These are phyloP conservation scores for Decapterus maruadsi DNA, from an alignment of 2,797 vertebrate species.

Conservation along the genomic window DNA sequence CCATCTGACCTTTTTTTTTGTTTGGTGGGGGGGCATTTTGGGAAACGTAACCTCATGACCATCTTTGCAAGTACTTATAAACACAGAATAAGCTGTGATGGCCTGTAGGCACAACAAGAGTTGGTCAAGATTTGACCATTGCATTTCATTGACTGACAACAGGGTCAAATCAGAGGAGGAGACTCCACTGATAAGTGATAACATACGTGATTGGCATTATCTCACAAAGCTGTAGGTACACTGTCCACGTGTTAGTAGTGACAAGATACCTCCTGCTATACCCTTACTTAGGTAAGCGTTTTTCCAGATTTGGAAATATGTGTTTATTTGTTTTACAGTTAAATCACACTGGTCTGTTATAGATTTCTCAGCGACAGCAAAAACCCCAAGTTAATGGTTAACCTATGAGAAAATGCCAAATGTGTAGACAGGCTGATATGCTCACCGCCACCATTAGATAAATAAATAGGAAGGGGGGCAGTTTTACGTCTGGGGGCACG, in stretches of 20 bases:
- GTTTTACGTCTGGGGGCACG: slow-evolving; percentile 14
- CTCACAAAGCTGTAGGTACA: slow-evolving; percentile 57
- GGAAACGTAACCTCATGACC: too few relatives aligned
- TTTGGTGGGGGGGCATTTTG: too few relatives aligned
- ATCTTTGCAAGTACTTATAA: neutral
- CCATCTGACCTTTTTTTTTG: neutral
- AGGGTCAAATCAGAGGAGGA: slow-evolving; percentile 11
- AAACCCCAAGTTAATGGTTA: slow-evolving; percentile 73
- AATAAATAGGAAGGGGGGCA: slow-evolving; percentile 11
- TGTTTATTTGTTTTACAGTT: slow-evolving; percentile 12
- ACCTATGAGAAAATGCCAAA: slow-evolving; percentile 68
- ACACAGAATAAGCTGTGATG: neutral
- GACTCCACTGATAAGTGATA: slow-evolving; percentile 4
- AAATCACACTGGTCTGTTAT: slow-evolving; percentile 12
- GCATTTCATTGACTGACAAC: too few relatives aligned
- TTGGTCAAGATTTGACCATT: slow-evolving; percentile 8
- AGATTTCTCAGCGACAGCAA: slow-evolving; percentile 56
- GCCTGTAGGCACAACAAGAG: neutral
- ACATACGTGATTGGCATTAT: slow-evolving; percentile 58
- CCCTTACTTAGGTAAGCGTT: neutral
- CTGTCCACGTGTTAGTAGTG: slow-evolving; percentile 52
- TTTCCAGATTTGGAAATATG: neutral
- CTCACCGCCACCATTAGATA: slow-evolving; percentile 38
- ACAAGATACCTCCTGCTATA: slow-evolving; percentile 27
- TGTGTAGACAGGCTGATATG: slow-evolving; percentile 60